Base-by-base conservation (phyloP, 2,888 invertebrate genomes). In the Cryptus armator region DNA sequence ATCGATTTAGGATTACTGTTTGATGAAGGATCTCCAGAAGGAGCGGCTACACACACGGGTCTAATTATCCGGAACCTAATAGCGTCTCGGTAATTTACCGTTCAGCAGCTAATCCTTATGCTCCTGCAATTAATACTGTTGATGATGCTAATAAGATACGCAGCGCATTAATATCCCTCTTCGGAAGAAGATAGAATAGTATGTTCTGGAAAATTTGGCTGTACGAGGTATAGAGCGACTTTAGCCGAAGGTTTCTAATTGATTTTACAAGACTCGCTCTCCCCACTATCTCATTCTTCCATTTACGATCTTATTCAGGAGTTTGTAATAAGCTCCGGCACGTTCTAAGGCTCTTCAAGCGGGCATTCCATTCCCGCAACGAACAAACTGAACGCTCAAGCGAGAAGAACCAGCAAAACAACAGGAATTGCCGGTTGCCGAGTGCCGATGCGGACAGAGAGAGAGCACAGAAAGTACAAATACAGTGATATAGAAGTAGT, bases 1-100 rank as follows among this genome's bases (percentile, higher is more conserved):
- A 75, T 78, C 70, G 59, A 85, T 81, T 75, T 75, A 46, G 48
- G 81, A 75, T 66, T 56, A 51, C 44, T 79, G 70, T 85, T 82
- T 85, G 71, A 74, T 43, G 48, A 44, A 66, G 66, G 66, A 56
- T 66, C 56, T 66, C 44, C 48, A 10, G 81, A 78, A 79, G 37
- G 37, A 37, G 46, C 66, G 62, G 44, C 59, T 66, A 79, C 51
- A 37, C 66, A 53, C 70, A 48, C 64, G 53, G 56, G 70, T 24
- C 72, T 70, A 75, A 75, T 78, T 59, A 59, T 62, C 44, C 24
- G 44, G 7, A 75, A 43, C 46, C 24, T 59, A 10, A 62, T 29
- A 2, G 68, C 32, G 29, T 62, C 29, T 32, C 62, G n/a, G 29
- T 32, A 14, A 43, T 44, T 24, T 19, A 32, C 32, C 16, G 44